Percentiles rank a stretch among this genome's conserved stretches.
Conservation (phyloP, 2,888 invertebrate species). For the Nyleta sp. region DNA sequence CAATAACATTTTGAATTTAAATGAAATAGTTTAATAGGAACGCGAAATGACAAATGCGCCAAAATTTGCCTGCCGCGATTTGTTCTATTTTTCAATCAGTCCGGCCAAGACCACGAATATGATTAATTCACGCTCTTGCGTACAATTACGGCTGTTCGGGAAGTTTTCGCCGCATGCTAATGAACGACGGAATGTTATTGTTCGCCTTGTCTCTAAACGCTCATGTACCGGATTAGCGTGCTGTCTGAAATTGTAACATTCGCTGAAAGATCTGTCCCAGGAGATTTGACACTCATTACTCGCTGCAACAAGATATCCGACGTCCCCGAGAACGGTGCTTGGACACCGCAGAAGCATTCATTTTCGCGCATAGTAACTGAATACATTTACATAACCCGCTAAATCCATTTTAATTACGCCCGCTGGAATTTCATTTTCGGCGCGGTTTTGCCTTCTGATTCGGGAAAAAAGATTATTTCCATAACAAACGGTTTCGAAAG, state of each 20-base stretch:
- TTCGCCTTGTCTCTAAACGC: slow-evolving; percentile 60
- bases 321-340: slow-evolving; percentile 48
- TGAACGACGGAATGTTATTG: slow-evolving; percentile 59
- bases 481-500: neutral
- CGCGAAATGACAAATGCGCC: no score
- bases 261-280: slow-evolving; percentile 64
- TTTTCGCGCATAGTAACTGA: slow-evolving; percentile 49
- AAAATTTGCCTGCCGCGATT: neutral
- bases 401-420: slow-evolving; percentile 62
- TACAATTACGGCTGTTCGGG: slow-evolving; percentile 35
- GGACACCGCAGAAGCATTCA: slow-evolving; percentile 58
- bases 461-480: slow-evolving; percentile 8
- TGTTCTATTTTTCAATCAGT: slow-evolving; percentile 10
- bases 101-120: slow-evolving; percentile 10
- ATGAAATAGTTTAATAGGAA: no score
- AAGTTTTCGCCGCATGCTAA: slow-evolving; percentile 58
- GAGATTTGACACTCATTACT: slow-evolving; percentile 67
- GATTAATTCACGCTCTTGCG: slow-evolving; percentile 44
- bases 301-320: slow-evolving; percentile 61
- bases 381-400: slow-evolving; percentile 62
- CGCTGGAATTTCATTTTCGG: slow-evolving; percentile 45
- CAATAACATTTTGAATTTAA: no score
- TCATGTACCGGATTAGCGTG: slow-evolving; percentile 62
- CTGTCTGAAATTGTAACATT: slow-evolving; percentile 65
- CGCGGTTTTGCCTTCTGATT: slow-evolving; percentile 14